phyloP scores from a whole-genome alignment of 2,113 vertebrate species.

The Melanerpes formicivorus region DNA sequence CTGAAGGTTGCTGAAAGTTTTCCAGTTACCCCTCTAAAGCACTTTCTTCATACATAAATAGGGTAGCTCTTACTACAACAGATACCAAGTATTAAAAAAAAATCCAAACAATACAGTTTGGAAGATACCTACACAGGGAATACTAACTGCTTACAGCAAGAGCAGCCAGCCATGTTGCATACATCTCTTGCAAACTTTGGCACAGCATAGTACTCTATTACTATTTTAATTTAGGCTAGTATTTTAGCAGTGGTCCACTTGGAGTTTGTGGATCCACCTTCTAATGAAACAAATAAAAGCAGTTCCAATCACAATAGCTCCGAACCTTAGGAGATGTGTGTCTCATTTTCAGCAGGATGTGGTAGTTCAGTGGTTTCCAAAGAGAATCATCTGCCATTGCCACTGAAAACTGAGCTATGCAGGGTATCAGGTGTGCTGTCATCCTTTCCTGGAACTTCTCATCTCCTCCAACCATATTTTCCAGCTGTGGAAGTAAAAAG shows the following conservation, averaged over 20 bases:
- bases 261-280: not conserved
- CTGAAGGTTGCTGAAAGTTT: not conserved
- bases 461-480: conserved; percentile 88
- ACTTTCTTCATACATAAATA: not conserved
- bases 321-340: conserved; percentile 87
- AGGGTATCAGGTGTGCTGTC: conserved; percentile 84
- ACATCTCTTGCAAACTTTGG: not conserved
- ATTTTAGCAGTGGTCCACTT: not conserved
- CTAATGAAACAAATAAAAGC: not conserved
- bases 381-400: conserved; percentile 89
- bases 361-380: conserved; percentile 96
- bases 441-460: conserved; percentile 83
- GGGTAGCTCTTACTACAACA: not conserved
- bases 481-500: conserved; percentile 79
- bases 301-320: not conserved
- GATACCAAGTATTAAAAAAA: not conserved
- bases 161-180: not conserved
- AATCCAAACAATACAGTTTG: not conserved
- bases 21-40: not conserved
- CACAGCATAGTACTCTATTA: not conserved
- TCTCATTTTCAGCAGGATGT: conserved; percentile 91
- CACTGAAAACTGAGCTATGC: conserved; percentile 90
- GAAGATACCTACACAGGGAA: not conserved
- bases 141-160: not conserved
- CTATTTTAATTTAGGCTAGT: not conserved